Conservation (phyloP, 2,797 vertebrate species). For the Acipenser oxyrinchus region DNA sequence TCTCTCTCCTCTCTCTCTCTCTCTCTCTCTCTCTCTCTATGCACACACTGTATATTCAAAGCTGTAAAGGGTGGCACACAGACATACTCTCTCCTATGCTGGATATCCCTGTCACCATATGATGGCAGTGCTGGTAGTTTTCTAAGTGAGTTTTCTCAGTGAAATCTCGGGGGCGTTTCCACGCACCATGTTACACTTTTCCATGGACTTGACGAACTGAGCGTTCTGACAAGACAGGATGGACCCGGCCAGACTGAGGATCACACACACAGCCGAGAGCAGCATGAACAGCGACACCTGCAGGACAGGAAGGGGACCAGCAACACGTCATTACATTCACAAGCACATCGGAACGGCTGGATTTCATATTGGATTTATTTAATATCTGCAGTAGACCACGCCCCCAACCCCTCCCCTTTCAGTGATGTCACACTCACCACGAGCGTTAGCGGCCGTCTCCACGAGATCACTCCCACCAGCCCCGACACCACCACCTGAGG, state of each 20-base stretch:
- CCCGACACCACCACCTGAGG: constrained; percentile 86
- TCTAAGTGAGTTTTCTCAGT: no score
- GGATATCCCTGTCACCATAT: neutral
- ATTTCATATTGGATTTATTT: constrained; percentile 9
- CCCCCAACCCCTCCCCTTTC: neutral
- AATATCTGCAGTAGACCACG: no score
- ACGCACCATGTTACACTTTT: constrained; percentile 60
- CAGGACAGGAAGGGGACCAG: constrained; percentile 12
- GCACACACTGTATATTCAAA: neutral
- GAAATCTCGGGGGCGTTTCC: neutral
- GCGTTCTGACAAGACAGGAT: constrained; percentile 96
- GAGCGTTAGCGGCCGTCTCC: constrained; percentile 87
- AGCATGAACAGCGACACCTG: constrained; percentile 95
- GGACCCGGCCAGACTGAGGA: constrained; percentile 90
- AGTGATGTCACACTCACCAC: constrained; percentile 65
- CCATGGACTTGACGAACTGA: constrained; percentile 86
- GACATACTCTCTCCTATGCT: neutral
- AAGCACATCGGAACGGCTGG: neutral
- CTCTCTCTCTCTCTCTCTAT: no score
- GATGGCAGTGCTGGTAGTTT: neutral
- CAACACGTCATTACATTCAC: constrained; percentile 2
- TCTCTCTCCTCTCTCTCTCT: no score
- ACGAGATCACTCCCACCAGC: constrained; percentile 88
- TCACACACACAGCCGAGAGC: constrained; percentile 88
- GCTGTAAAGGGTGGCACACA: neutral